Evolutionary conservation across 2,797 vertebrate genomes (phyloP), one percentile per base, ranked within the genome.

Genomic region (Columba guinea): DNA sequence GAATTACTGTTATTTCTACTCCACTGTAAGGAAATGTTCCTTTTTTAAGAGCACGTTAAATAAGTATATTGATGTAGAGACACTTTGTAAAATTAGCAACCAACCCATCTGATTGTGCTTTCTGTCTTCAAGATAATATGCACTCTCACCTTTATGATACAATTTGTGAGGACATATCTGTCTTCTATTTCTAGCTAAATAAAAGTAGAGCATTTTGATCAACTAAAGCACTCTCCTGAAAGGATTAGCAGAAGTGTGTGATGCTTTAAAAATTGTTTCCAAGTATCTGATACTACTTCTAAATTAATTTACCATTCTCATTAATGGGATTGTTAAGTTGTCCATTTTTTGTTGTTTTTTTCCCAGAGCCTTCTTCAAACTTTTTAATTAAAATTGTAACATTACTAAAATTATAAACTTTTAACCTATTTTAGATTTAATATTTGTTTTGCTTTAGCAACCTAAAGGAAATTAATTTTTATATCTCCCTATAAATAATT

Each of bases 21-120:
- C 3, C 4, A 10, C 5, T 52, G 7, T 20, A 46, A 41, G 2
- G 23, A 73, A 89, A 7, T 0, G 1, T 63, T 62, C 2, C 9
- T 71, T 74, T 62, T 84, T 62, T 2, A 75, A 28, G 13, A 77
- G 4, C 5, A 39, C 2, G 76, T 93, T 56, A 78, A 71, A 74
- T 70, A 64, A 67, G 3, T 0, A 0, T 62, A 21, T 9, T 56
- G 11, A 27, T 68, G 64, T 10, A 64, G 27, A 52, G 10, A 68
- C 5, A 84, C 7, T 9, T n/a, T 53, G 7, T 48, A 84, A 90
- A 89, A 71, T 60, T 68, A 89, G 5, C 26, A 81, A 24, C 6
- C 5, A 35, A 48, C 3, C 10, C 6, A 63, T 34, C 3, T 41
- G 41, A 81, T 34, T 41, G 16, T 11, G 8, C 13, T 53, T 74